Conservation (phyloP, 2,888 invertebrate genomes). For the Aphodius granarius region DNA sequence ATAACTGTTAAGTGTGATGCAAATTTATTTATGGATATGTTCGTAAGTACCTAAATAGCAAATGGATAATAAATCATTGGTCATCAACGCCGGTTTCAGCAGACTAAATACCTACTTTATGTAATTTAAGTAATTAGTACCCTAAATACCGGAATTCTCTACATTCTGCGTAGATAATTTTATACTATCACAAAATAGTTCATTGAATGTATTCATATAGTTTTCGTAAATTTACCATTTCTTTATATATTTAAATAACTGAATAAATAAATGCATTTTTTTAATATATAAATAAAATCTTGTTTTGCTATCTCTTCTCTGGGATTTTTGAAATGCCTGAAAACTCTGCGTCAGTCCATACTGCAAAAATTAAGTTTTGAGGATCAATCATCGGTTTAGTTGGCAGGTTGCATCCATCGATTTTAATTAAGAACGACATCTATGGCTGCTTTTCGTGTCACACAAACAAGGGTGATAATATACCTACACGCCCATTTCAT, state of each 20-base stretch:
- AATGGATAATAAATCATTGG: background rate
- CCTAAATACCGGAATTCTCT: background rate
- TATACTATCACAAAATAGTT: no score
- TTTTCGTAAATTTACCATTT: no score
- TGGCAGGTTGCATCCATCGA: background rate
- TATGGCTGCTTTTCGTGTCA: background rate
- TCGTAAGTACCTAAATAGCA: background rate
- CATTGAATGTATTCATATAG: no score
- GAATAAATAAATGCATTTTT: no score
- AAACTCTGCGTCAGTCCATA: background rate
- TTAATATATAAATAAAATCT: no score
- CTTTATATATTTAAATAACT: no score
- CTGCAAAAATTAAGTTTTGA: background rate
- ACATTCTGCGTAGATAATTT: background rate
- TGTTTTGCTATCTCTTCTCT: no score
- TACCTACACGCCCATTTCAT: background rate
- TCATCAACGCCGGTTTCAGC: background rate
- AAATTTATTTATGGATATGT: background rate
- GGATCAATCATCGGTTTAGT: background rate
- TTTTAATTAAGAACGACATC: background rate
- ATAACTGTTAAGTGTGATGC: background rate
- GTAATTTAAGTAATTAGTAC: background rate
- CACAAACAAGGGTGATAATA: background rate
- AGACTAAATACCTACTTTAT: background rate
- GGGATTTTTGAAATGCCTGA: no score